Base-by-base conservation (phyloP, 2,113 vertebrate genomes). In the Etheostoma spectabile region DNA sequence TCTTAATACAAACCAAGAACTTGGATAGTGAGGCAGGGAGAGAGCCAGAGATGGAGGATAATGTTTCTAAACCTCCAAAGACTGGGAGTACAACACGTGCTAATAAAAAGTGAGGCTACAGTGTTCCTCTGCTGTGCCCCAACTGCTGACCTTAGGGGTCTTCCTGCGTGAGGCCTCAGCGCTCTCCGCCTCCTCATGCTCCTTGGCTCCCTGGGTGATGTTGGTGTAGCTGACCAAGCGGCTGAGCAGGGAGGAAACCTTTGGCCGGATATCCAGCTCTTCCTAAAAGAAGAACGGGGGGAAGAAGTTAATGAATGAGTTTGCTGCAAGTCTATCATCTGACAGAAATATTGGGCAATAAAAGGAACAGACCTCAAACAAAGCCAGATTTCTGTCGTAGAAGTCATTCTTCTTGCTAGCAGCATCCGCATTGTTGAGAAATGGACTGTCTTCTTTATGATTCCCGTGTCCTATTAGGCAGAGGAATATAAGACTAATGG, bases 171-270 rank as follows among this genome's bases (percentile, higher is more conserved):
- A 93, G 6, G 93, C 91, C 57, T 96, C 96, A 6, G 94, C 94
- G 30, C 84, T 97, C 92, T 99, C 98, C 18, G 97, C 97, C 80
- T 99, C 98, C 87, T 99, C 98, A 18, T 99, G 98, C 68, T 99
- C 98, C 88, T 98, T 99, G 86, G 97, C 97, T 2, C 98, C 98
- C 90, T 99, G 98, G 5, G 96, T 98, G 79, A 99, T 97, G 86
- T 96, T 99, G 74, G 98, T 99, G 89, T 99, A 99, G 94, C 95
- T 99, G 94, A 99, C 98, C 93, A 99, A 92, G 72, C 98, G 98
- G 89, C 97, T 97, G 91, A 99, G 97, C 64, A 99, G 93, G 75
- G 97, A 98, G 0, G 98, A 99, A 15, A 99, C 98, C 84, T 99
- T 99, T 0, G 98, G 98, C 59, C 98, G 96, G 85, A 98, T 98